Percentiles rank a stretch among this genome's conserved stretches.
phyloP scores from a whole-genome alignment of 1,140 invertebrate species.

The Andrena cerasifolii region DNA sequence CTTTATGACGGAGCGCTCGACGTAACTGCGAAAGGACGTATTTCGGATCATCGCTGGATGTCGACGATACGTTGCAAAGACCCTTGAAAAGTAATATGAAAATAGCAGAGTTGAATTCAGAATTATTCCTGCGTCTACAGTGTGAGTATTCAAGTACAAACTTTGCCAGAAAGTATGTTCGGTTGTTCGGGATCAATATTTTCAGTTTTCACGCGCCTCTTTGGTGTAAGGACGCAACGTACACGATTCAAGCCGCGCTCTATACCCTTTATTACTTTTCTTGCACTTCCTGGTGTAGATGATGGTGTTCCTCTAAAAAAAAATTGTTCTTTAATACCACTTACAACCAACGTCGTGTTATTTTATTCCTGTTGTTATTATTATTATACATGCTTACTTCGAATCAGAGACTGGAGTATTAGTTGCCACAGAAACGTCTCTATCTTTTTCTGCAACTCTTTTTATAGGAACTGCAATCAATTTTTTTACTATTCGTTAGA shows the following conservation, averaged over 20 bases:
- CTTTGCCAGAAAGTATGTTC: slow-evolving; percentile 81
- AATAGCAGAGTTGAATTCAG: slow-evolving; percentile 4
- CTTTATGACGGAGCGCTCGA: slow-evolving; percentile 86
- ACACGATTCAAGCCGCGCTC: slow-evolving; percentile 88
- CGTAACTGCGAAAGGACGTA: slow-evolving; percentile 85
- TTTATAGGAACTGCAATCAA: slow-evolving; percentile 72
- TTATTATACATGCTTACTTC: slow-evolving; percentile 57
- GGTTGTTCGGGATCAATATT: slow-evolving; percentile 72
- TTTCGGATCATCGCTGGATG: slow-evolving; percentile 86
- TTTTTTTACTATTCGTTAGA: slow-evolving; percentile 1
- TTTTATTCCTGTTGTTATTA: slow-evolving; percentile 12
- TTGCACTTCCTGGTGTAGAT: slow-evolving; percentile 82
- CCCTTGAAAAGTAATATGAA: slow-evolving; percentile 82
- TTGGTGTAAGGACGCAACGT: slow-evolving; percentile 88
- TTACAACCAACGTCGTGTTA: not conserved
- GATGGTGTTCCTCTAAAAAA: slow-evolving; percentile 64
- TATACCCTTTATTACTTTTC: slow-evolving; percentile 87
- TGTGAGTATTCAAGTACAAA: slow-evolving; percentile 15
- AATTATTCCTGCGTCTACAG: slow-evolving; percentile 2
- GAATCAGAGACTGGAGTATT: slow-evolving; percentile 51
- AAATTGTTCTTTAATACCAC: not conserved
- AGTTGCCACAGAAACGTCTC: slow-evolving; percentile 65
- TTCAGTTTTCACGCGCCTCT: slow-evolving; percentile 78
- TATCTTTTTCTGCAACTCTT: slow-evolving; percentile 65
- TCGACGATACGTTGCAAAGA: slow-evolving; percentile 89